phyloP scores from a whole-genome alignment of 2,797 vertebrate species.

The Ctenosaura bakeri region DNA sequence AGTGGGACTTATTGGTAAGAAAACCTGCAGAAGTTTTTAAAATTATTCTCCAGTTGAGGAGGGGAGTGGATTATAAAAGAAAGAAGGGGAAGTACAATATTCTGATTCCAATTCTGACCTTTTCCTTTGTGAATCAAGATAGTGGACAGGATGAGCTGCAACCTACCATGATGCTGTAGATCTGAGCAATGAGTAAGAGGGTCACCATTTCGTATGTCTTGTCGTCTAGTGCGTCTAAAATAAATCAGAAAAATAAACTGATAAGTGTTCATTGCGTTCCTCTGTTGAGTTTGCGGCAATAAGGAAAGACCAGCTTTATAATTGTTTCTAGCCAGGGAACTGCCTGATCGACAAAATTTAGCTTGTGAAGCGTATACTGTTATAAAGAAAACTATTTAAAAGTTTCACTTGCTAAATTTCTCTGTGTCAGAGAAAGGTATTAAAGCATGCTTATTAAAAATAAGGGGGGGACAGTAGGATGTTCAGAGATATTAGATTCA shows the following conservation, averaged over 20 bases:
- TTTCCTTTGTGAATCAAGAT: neutral
- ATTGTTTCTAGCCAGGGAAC: neutral
- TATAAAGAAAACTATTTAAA: neutral
- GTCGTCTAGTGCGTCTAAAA: constrained; percentile 94
- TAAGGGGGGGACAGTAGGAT: too few relatives aligned
- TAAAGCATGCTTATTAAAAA: neutral
- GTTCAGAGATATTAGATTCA: neutral
- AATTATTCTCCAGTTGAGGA: neutral
- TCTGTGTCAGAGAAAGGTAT: constrained; percentile 6
- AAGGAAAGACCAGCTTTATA: constrained; percentile 16
- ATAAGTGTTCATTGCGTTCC: constrained; percentile 32
- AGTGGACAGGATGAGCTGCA: neutral
- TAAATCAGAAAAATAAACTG: constrained; percentile 60
- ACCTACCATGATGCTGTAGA: constrained; percentile 92
- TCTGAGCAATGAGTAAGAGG: constrained; percentile 97
- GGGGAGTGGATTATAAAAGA: neutral
- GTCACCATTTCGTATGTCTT: constrained; percentile 98
- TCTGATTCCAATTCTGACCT: neutral
- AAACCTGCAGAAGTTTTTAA: neutral
- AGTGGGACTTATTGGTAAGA: neutral
- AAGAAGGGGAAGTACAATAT: too few relatives aligned
- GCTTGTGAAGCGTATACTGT: neutral
- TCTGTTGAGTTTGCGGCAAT: constrained; percentile 1
- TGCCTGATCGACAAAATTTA: neutral
- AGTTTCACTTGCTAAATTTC: neutral